Base-by-base conservation (phyloP, 1,140 invertebrate species). In the Papilio polytes region DNA sequence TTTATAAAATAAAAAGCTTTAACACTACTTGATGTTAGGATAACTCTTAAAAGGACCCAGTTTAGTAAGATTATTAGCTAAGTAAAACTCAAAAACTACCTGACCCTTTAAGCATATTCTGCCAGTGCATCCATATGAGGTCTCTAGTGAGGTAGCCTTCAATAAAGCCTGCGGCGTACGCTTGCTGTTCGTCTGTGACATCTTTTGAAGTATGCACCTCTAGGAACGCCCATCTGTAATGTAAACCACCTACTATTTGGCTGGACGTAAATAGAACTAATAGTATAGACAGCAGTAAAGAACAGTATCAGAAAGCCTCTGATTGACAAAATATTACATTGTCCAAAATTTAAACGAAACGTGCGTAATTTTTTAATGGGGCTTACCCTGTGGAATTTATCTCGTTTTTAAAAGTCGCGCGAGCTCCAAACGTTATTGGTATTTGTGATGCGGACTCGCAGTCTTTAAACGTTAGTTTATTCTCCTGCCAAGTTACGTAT, bases 121-220 rank as follows among this genome's bases (percentile, higher is more conserved):
- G 90, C 96, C 96, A 97, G 85, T 96, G 95, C 90, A 96, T 95
- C 87, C 95, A 96, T 26, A 97, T 96, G 3, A 97, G 92, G 74
- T 96, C 95, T 56, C 92, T 87, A 1, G 96, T 96, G 20, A 96
- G 89, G 81, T 89, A 95, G 0, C 97, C 97, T 90, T 97, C 97
- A 4, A 96, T 90, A 78, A 96, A 95, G 8, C 97, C 97, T 7
- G 97, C 97, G 20, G 96, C 96, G 87, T 96, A 97, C 0, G 96
- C 96, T 90, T 97, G 97, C 53, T 95, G 88, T 80, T 95, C 94
- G 92, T 96, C 95, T 41, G 87, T 85, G 72, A 84, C 91, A 31
- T 92, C 83, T 12, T 83, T 80, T 82, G 95, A 94, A 6, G 96
- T 95, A 78, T 95, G 92, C 1, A 97, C 83, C 83, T 96, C 96